phyloP scores from a whole-genome alignment of 2,113 vertebrate genomes.

The Oreochromis aureus region DNA sequence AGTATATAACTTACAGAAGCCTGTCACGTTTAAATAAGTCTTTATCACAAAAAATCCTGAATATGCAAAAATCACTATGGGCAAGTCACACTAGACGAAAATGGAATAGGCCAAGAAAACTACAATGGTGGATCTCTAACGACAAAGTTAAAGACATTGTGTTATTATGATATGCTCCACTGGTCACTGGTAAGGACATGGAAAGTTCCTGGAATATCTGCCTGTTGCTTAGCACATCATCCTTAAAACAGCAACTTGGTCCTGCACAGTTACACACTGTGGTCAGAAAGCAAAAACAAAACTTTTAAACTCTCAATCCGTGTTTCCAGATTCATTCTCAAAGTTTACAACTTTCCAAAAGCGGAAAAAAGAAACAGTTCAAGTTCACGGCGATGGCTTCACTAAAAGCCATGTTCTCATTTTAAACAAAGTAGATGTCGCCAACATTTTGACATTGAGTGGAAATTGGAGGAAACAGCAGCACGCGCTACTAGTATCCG shows the following conservation, averaged over 20 bases:
- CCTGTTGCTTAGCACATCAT: neutral
- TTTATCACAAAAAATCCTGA: neutral
- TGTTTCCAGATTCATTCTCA: neutral
- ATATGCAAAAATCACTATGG: neutral
- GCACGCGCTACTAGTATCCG: neutral
- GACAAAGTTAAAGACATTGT: neutral
- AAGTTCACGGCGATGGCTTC: neutral
- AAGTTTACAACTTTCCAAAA: neutral
- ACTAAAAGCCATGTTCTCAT: neutral
- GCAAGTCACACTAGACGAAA: neutral
- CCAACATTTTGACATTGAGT: neutral
- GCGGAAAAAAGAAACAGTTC: neutral
- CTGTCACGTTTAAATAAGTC: neutral
- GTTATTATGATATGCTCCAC: neutral
- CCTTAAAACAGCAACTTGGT: neutral
- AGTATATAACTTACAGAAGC: neutral
- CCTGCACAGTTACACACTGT: neutral
- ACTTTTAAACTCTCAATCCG: neutral
- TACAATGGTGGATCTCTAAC: neutral
- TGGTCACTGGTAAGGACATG: neutral
- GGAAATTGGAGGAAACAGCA: neutral
- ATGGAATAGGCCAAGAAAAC: neutral
- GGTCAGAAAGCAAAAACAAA: neutral
- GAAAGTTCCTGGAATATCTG: neutral
- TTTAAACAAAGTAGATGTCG: neutral